Evolutionary conservation across 2,888 invertebrate genomes (phyloP).

Genomic region (Julus scandinavius): DNA sequence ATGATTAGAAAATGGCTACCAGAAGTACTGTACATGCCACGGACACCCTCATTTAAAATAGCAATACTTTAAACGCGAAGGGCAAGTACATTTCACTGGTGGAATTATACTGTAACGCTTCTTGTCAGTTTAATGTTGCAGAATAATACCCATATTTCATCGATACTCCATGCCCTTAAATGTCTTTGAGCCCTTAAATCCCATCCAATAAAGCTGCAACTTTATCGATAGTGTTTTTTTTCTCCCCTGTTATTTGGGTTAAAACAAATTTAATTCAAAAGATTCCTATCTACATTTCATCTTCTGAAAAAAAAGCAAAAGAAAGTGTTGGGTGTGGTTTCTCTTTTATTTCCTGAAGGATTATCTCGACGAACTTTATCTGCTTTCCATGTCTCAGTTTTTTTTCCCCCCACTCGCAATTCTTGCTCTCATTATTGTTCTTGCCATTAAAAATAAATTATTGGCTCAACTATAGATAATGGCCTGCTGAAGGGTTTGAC

Average conservation of each 20-base stretch:
- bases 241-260: background rate
- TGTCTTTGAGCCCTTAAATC: too few relatives aligned
- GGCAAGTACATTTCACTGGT: too few relatives aligned
- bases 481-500: too few relatives aligned
- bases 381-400: background rate
- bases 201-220: too few relatives aligned
- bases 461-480: background rate
- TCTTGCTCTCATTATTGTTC: slow-evolving; percentile 9
- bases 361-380: background rate
- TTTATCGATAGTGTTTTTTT: too few relatives aligned
- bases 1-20: background rate
- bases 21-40: background rate
- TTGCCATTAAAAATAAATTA: background rate
- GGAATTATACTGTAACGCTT: too few relatives aligned
- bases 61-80: too few relatives aligned
- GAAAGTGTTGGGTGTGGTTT: slow-evolving; percentile 26
- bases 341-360: background rate
- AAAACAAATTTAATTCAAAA: background rate
- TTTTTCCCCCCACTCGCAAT: background rate
- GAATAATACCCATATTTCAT: too few relatives aligned
- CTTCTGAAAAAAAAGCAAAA: background rate
- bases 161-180: too few relatives aligned
- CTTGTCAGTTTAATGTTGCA: too few relatives aligned
- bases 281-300: background rate
- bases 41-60: too few relatives aligned